A percentile compares a stretch with the other conserved stretches of the same genome.
phyloP scores from a whole-genome alignment of 2,113 vertebrate genomes.

The Maccullochella peelii region DNA sequence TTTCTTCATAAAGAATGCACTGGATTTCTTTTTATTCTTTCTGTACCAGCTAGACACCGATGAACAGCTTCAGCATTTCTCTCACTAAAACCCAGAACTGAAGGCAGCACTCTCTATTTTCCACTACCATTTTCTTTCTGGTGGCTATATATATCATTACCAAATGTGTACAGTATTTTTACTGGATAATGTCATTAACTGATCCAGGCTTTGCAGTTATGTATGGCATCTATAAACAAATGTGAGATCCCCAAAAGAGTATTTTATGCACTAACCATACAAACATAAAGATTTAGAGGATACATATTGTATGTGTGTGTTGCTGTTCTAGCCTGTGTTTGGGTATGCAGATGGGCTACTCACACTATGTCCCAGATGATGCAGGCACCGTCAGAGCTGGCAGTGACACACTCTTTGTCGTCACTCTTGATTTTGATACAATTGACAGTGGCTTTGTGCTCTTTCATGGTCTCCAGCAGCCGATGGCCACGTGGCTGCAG shows the following conservation, averaged over 20 bases:
- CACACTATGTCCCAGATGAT: conserved; percentile 93
- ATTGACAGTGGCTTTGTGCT: conserved; percentile 85
- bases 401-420: conserved; percentile 86
- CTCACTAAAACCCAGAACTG: not conserved
- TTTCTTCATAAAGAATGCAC: conserved; percentile 36
- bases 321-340: not conserved
- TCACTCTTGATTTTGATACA: conserved; percentile 88
- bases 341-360: conserved; percentile 62
- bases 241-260: not conserved
- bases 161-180: not conserved
- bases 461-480: conserved; percentile 85
- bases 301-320: not conserved
- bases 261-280: not conserved
- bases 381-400: conserved; percentile 89
- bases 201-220: not conserved
- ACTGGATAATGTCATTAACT: conserved; percentile 14
- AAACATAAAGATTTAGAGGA: not conserved
- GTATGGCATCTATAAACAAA: not conserved
- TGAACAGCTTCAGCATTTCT: conserved; percentile 11
- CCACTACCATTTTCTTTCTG: not conserved
- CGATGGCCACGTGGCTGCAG: conserved; percentile 75
- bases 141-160: not conserved
- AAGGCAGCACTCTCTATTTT: conserved; percentile 5
- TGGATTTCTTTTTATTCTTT: conserved; percentile 38
- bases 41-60: conserved; percentile 10